phyloP scores from a whole-genome alignment of 2,888 invertebrate genomes.

The Dione juno region DNA sequence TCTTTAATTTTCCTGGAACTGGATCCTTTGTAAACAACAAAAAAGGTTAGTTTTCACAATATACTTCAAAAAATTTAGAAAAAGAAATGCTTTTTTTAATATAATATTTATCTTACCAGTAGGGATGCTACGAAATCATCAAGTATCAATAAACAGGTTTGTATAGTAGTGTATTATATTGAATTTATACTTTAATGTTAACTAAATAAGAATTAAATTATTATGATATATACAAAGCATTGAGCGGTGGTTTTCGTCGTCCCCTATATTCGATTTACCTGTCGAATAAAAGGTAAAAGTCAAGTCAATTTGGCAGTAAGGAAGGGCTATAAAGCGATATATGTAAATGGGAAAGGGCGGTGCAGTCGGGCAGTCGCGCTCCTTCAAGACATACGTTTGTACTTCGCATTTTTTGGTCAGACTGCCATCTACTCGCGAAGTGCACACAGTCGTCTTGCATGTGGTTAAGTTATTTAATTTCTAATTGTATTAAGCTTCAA shows the following conservation, averaged over 20 bases:
- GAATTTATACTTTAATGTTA: constrained; percentile 32
- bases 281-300: constrained; percentile 83
- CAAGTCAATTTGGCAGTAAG: constrained; percentile 81
- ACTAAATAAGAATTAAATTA: constrained; percentile 29
- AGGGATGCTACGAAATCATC: constrained; percentile 55
- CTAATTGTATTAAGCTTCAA: constrained; percentile 49
- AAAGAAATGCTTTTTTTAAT: neutral
- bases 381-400: constrained; percentile 58
- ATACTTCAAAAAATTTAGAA: neutral
- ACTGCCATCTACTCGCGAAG: constrained; percentile 51
- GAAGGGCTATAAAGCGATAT: constrained; percentile 78
- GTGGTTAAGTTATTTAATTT: constrained; percentile 15
- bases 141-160: constrained; percentile 35
- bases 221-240: constrained; percentile 58
- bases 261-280: constrained; percentile 80
- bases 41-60: constrained; percentile 51
- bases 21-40: constrained; percentile 54
- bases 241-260: constrained; percentile 61
- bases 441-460: constrained; percentile 47
- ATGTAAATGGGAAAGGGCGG: constrained; percentile 81
- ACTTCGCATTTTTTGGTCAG: constrained; percentile 54
- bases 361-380: constrained; percentile 69
- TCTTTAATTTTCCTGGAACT: constrained; percentile 47
- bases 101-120: constrained; percentile 29
- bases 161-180: constrained; percentile 30